These are phyloP conservation scores for Zaprionus lineosus DNA, from an alignment of 2,888 invertebrate genomes.

Conservation along the genomic window DNA sequence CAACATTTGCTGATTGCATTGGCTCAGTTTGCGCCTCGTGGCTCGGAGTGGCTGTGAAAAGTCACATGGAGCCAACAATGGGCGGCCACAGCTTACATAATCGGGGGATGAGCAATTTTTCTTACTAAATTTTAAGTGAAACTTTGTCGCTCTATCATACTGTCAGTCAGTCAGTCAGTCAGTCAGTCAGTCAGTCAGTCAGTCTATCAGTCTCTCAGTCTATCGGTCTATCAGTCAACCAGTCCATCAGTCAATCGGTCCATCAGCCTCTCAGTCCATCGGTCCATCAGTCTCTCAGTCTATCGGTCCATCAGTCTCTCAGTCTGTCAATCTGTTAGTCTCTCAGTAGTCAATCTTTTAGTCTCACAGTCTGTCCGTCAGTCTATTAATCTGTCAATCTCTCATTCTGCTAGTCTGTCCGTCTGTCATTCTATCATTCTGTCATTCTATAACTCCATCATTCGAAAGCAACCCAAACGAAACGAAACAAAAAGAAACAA, in stretches of 20 bases:
- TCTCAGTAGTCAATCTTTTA: background rate
- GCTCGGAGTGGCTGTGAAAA: constrained; percentile 62
- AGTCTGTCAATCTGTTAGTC: background rate
- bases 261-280: constrained; percentile 16
- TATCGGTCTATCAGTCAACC: background rate
- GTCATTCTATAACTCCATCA: constrained; percentile 12
- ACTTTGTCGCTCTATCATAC: constrained; percentile 28
- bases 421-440: constrained; percentile 15
- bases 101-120: constrained; percentile 62
- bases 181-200: too few relatives aligned
- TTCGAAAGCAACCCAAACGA: constrained; percentile 12
- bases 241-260: background rate
- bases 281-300: background rate
- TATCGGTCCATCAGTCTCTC: constrained; percentile 19
- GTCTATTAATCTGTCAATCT: background rate
- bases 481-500: too few relatives aligned
- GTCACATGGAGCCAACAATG: constrained; percentile 58
- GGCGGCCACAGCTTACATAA: constrained; percentile 50
- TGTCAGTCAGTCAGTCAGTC: too few relatives aligned
- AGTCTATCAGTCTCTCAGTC: too few relatives aligned
- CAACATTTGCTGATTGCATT: constrained; percentile 43
- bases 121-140: constrained; percentile 45
- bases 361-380: background rate
- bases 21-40: constrained; percentile 51
- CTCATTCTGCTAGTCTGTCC: constrained; percentile 1